Percentiles rank a stretch among this genome's conserved stretches.
These are phyloP conservation scores for Triops longicaudatus DNA, from an alignment of 1,140 invertebrate species.

Conservation along the genomic window DNA sequence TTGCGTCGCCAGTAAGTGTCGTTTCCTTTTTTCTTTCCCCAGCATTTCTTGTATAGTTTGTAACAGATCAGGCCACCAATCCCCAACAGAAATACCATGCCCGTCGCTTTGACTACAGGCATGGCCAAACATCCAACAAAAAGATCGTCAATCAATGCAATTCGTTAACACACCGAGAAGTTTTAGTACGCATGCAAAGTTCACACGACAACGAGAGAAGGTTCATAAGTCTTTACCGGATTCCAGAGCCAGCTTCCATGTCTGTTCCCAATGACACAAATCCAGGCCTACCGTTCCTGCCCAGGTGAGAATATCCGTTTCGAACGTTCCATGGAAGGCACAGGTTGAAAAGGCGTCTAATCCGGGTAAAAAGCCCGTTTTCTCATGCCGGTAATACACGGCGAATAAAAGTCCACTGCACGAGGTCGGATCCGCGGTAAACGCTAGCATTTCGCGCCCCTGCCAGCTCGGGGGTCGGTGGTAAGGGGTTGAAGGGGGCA, in stretches of 20 bases:
- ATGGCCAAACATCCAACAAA: constrained; percentile 17
- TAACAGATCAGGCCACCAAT: constrained; percentile 38
- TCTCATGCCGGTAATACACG: constrained; percentile 32
- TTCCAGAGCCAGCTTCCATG: constrained; percentile 32
- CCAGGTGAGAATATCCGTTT: constrained; percentile 32
- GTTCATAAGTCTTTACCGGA: constrained; percentile 30
- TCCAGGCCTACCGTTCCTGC: constrained; percentile 34
- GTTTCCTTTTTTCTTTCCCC: not conserved
- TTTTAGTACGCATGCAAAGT: too few species aligned
- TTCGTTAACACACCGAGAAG: too few species aligned
- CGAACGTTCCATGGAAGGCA: constrained; percentile 30
- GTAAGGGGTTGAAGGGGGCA: not conserved
- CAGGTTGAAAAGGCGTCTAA: constrained; percentile 26
- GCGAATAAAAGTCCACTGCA: constrained; percentile 33
- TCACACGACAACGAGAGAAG: not conserved
- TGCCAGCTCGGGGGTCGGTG: not conserved
- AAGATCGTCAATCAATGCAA: not conserved
- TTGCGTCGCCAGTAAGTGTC: not conserved
- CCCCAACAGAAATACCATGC: constrained; percentile 37
- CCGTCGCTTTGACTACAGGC: constrained; percentile 36
- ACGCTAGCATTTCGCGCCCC: not conserved
- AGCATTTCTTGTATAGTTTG: constrained; percentile 32
- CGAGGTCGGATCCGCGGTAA: not conserved
- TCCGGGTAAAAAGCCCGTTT: constrained; percentile 24
- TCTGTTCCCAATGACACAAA: constrained; percentile 32